Evolutionary conservation across 2,797 vertebrate species (phyloP).

Genomic region (Myotis pilosus): DNA sequence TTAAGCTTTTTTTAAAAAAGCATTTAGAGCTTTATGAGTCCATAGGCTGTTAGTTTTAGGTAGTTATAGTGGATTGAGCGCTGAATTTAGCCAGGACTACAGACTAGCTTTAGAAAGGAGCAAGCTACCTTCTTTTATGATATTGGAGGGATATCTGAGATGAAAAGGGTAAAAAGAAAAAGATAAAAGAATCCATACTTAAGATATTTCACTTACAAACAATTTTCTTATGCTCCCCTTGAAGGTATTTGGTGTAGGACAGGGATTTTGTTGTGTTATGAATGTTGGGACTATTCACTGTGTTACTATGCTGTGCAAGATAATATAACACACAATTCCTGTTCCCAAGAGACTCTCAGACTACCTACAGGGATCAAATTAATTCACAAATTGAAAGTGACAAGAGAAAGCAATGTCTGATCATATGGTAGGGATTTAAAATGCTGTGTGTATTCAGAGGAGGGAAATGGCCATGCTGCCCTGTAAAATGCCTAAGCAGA

Average conservation of each 20-base stretch:
- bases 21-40: background rate
- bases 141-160: background rate
- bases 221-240: background rate
- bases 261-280: background rate
- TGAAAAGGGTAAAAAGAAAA: background rate
- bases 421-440: background rate
- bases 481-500: background rate
- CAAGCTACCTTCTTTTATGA: background rate
- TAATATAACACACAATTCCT: background rate
- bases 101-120: background rate
- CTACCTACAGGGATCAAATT: background rate
- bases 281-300: background rate
- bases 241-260: background rate
- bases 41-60: background rate
- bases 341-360: background rate
- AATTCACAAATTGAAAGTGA: background rate
- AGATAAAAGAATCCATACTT: background rate
- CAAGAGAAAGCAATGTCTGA: background rate
- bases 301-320: background rate
- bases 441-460: background rate
- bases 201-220: background rate
- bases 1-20: background rate
- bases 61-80: background rate
- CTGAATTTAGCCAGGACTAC: background rate
- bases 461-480: background rate